Evolutionary conservation across 1,140 invertebrate species (phyloP).

Genomic region (Trichomalopsis sarcophagae): DNA sequence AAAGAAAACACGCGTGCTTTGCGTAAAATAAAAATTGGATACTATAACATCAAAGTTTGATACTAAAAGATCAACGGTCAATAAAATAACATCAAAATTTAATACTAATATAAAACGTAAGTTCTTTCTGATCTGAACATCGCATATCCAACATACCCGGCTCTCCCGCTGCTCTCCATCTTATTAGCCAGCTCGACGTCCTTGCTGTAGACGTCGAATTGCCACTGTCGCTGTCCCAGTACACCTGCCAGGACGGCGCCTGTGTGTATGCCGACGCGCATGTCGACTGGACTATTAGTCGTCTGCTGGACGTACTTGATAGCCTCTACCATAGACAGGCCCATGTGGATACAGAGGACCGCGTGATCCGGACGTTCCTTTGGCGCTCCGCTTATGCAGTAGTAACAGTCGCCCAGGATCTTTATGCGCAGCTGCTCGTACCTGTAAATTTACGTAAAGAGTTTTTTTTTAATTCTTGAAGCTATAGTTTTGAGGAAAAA

Average conservation of each 20-base stretch:
- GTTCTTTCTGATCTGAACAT: neutral
- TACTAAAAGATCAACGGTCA: no score
- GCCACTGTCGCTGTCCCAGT: slow-evolving; percentile 97
- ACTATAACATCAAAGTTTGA: no score
- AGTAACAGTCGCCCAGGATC: slow-evolving; percentile 97
- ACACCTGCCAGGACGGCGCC: slow-evolving; percentile 97
- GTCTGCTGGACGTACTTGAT: slow-evolving; percentile 98
- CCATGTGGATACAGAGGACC: slow-evolving; percentile 96
- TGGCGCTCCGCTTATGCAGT: slow-evolving; percentile 95
- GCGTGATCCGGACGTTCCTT: slow-evolving; percentile 93
- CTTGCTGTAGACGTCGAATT: slow-evolving; percentile 98
- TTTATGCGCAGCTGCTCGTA: slow-evolving; percentile 96
- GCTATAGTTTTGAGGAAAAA: no score
- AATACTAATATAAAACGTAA: no score
- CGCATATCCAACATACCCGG: slow-evolving; percentile 83
- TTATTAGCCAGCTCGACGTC: slow-evolving; percentile 98
- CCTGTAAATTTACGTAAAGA: slow-evolving; percentile 77
- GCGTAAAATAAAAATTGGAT: no score
- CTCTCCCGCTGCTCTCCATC: slow-evolving; percentile 97
- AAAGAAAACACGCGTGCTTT: no score
- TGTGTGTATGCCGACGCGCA: slow-evolving; percentile 98
- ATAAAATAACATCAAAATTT: no score
- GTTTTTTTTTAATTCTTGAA: no score
- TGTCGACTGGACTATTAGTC: slow-evolving; percentile 96
- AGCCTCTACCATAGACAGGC: slow-evolving; percentile 95